Base-by-base conservation (phyloP, 2,113 vertebrate genomes). In the Athene cunicularia region DNA sequence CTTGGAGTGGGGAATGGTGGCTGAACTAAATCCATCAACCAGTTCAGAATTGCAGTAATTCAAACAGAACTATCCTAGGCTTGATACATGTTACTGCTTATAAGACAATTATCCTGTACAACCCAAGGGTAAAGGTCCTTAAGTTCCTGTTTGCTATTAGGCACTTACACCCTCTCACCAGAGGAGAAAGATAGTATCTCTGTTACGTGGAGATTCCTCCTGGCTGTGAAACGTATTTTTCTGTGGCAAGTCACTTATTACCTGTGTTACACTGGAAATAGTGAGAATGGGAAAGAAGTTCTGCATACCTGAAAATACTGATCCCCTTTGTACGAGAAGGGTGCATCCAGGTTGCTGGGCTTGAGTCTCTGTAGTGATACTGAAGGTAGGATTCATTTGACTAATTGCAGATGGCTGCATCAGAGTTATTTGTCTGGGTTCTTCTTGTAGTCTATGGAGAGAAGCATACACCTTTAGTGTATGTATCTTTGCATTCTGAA, bases 41-140 rank as follows among this genome's bases (percentile, higher is more conserved):
- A 33, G 18, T 64, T 93, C n/a, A 70, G 62, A 92, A 17, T 58
- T 30, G 7, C 0, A 0, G 2, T 16, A 55, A 41, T 1, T 1
- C 41, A 32, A 32, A 28, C 49, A 90, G 62, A 64, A 11, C 74
- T 70, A 2, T 45, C 37, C 21, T 37, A 23, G 63, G 33, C 60
- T 68, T 80, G 71, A 11, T 74, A 55, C 0, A 1, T 68, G 56
- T 14, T 49, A 9, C 10, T 74, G 67, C 35, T 63, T 86, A 12
- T 63, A 66, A 70, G 32, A 43, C 80, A 35, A 45, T 72, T 30
- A 27, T 16, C 11, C 32, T 74, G 43, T 45, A 39, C 30, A 85
- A 33, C 39, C 27, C 20, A 37, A 47, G 41, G 45, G 23, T 47
- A 66, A 71, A 58, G 41, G 24, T 50, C 41, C 53, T 92, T 28